Conservation (phyloP, 1,140 invertebrate genomes). For the Pseudomyrmex sp. region DNA sequence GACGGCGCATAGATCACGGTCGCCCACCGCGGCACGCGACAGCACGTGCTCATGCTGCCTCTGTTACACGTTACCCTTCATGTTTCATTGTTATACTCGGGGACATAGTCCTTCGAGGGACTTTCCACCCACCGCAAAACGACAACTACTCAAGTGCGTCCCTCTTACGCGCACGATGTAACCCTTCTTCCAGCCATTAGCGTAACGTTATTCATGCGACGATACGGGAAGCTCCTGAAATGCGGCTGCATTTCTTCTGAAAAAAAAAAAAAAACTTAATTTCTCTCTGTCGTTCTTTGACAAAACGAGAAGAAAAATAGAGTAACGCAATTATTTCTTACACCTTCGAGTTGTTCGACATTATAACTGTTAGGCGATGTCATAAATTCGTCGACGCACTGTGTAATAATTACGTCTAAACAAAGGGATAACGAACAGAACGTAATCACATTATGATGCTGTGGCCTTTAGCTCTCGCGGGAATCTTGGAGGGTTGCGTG, state of each 20-base stretch:
- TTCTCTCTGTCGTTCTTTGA: not conserved
- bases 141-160: conserved; percentile 81
- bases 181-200: conserved; percentile 79
- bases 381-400: conserved; percentile 51
- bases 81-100: conserved; percentile 53
- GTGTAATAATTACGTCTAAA: conserved; percentile 76
- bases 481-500: conserved; percentile 72
- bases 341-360: conserved; percentile 18
- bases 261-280: conserved; percentile 11
- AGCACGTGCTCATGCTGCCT: conserved; percentile 76
- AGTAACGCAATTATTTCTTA: not conserved
- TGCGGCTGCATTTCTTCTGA: not conserved
- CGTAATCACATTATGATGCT: conserved; percentile 82
- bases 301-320: not conserved
- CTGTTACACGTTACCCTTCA: conserved; percentile 20
- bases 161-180: conserved; percentile 67
- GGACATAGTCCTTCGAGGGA: conserved; percentile 50
- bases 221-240: conserved; percentile 51
- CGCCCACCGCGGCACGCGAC: conserved; percentile 79
- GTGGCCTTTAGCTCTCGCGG: conserved; percentile 80
- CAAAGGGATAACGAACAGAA: conserved; percentile 76
- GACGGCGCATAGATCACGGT: conserved; percentile 82
- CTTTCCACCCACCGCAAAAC: conserved; percentile 78
- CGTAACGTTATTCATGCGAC: conserved; percentile 73
- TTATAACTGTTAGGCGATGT: conserved; percentile 12